These are phyloP conservation scores for Acanthosepion pharaonis DNA, from an alignment of 2,888 invertebrate species.

Conservation along the genomic window DNA sequence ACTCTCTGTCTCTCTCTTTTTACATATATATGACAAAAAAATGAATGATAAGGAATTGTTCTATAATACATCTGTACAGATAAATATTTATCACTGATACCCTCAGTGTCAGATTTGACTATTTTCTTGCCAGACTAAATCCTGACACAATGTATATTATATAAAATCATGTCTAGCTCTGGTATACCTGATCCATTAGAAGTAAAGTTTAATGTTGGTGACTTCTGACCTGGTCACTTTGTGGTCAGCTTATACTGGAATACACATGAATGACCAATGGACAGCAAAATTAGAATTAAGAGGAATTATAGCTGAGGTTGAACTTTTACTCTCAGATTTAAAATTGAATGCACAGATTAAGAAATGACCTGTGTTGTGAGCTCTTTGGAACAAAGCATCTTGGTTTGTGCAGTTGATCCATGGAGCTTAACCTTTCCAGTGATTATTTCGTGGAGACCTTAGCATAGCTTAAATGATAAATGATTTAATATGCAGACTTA, in stretches of 20 bases:
- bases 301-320: slow-evolving; percentile 15
- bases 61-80: not conserved
- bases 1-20: too few species aligned
- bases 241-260: not conserved
- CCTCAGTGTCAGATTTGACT: not conserved
- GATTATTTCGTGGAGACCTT: not conserved
- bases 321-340: not conserved
- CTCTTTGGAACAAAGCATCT: not conserved
- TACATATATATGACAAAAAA: too few species aligned
- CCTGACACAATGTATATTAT: not conserved
- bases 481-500: not conserved
- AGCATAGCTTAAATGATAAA: not conserved
- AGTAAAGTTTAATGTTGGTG: slow-evolving; percentile 33
- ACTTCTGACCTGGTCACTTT: slow-evolving; percentile 33
- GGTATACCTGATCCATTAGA: not conserved
- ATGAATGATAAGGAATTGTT: too few species aligned
- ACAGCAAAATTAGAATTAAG: not conserved
- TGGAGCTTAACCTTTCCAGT: not conserved
- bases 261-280: not conserved
- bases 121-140: not conserved
- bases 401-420: not conserved
- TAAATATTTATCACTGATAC: not conserved
- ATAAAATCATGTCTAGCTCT: not conserved
- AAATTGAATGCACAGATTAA: not conserved
- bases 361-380: not conserved